Base-by-base conservation (phyloP, 1,140 invertebrate species). In the Tetragonula clypearis region DNA sequence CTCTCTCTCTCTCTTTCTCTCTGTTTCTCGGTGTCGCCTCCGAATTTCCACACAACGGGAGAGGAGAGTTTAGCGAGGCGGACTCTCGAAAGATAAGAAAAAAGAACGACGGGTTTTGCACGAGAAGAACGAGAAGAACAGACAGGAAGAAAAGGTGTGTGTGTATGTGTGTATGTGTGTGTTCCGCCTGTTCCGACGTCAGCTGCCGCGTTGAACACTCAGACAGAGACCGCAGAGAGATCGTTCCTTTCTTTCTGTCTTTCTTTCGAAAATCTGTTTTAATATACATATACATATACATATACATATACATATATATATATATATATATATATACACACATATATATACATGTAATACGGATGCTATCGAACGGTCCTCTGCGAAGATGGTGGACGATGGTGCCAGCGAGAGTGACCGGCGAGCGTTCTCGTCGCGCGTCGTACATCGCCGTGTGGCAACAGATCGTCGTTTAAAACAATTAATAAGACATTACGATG, bases 331-430 rank as follows among this genome's bases (percentile, higher is more conserved):
- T 23, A 60, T n/a, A 41, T 5, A n/a, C n/a, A n/a, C n/a, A n/a
- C n/a, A 41, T 41, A 41, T 8, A n/a, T 62, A 2, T 62, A n/a
- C n/a, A 1, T 62, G 14, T 62, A 8, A 62, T n/a, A n/a, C 14
- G 53, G 17, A 58, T 80, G 14, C 2, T 17, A 15, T 35, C 17
- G 19, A 55, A 17, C 74, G 17, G 75, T 53, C 14, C 23, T 60
- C 14, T 41, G 60, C 56, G 30, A 75, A 75, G 35, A 79, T 73
- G 75, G 58, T 82, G 87, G 87, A 82, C 84, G 80, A 75, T 58
- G 30, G 56, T 69, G 35, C 41, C 19, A 19, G 62, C 21, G 8
- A 26, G 26, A 30, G n/a, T 8, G 53, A n/a, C 11, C 41, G 5
- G 41, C n/a, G 15, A 23, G 8, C 26, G 55, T 23, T 60, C 17